Conservation (phyloP, 2,113 vertebrate genomes). For the Thalassoma bifasciatum region DNA sequence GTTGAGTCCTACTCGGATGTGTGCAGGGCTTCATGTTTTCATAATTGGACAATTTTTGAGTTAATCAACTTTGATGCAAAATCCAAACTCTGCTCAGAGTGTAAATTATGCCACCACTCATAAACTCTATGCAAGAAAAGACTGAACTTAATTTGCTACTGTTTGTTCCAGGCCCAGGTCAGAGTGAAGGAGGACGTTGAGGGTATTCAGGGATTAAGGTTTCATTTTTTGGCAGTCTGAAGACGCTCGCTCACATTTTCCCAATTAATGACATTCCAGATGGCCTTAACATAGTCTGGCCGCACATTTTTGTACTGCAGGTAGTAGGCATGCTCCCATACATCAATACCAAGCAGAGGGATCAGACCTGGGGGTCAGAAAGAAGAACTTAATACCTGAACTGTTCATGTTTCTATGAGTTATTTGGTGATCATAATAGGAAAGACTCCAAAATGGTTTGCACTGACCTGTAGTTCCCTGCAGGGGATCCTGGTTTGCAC, state of each 20-base stretch:
- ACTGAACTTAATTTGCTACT: slow-evolving; percentile 39
- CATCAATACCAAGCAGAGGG: slow-evolving; percentile 96
- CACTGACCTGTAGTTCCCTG: slow-evolving; percentile 94
- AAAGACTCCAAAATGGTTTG: background rate
- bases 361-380: slow-evolving; percentile 86
- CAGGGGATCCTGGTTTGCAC: slow-evolving; percentile 95
- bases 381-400: background rate
- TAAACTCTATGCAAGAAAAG: background rate
- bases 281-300: slow-evolving; percentile 97
- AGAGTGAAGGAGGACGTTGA: background rate
- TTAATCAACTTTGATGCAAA: slow-evolving; percentile 1
- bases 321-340: slow-evolving; percentile 99
- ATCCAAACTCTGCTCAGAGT: background rate
- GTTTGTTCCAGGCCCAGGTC: slow-evolving; percentile 16
- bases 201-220: background rate
- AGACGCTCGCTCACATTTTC: slow-evolving; percentile 92
- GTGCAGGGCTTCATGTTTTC: background rate
- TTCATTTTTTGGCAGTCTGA: slow-evolving; percentile 87
- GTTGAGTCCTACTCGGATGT: background rate
- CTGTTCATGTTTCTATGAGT: fast-evolving
- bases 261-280: slow-evolving; percentile 98
- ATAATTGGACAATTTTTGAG: background rate
- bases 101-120: background rate
- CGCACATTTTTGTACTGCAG: slow-evolving; percentile 98
- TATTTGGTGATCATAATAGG: background rate